Base-by-base conservation (phyloP, 1,140 invertebrate genomes). In the Psix sp. region DNA sequence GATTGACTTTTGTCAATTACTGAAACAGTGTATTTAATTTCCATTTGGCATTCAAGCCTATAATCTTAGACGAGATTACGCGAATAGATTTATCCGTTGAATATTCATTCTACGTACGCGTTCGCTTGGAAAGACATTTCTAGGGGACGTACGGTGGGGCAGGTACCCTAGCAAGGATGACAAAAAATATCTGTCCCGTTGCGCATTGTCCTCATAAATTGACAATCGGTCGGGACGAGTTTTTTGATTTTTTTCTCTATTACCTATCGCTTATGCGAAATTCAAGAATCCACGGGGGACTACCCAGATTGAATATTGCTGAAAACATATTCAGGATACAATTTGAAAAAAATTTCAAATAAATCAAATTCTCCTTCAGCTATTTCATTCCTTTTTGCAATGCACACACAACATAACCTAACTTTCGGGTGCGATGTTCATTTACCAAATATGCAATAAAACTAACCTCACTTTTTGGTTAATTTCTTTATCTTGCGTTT, bases 71-170 rank as follows among this genome's bases (percentile, higher is more conserved):
- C 54, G 35, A 70, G 74, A 74, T 78, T 76, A 78, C 42, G 54
- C 38, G 56, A 62, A 42, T 68, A 46, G 63, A 76, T 65, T 77
- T 73, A 63, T 57, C 38, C 67, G 52, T 51, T 72, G 72, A 60
- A 77, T 75, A 76, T 76, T 74, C 73, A 87, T 86, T 87, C 74
- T 83, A 48, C 40, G 52, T n/a, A 57, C 74, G 86, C 84, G 86
- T 87, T 82, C 82, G 76, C 39, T 75, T 63, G 83, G 77, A 82
- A 86, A 79, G 82, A 85, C 76, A 68, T 76, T 77, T 79, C 46
- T 59, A 75, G 74, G 80, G 78, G 70, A 77, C 51, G 73, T 49
- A 68, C 72, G 49, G 48, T 65, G 63, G 80, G 80, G 82, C 82
- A 84, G 80, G 82, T 83, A 82, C 77, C 73, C 74, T 59, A 16